Base-by-base conservation (phyloP, 2,113 vertebrate genomes). In the Nycticebus coucang region DNA sequence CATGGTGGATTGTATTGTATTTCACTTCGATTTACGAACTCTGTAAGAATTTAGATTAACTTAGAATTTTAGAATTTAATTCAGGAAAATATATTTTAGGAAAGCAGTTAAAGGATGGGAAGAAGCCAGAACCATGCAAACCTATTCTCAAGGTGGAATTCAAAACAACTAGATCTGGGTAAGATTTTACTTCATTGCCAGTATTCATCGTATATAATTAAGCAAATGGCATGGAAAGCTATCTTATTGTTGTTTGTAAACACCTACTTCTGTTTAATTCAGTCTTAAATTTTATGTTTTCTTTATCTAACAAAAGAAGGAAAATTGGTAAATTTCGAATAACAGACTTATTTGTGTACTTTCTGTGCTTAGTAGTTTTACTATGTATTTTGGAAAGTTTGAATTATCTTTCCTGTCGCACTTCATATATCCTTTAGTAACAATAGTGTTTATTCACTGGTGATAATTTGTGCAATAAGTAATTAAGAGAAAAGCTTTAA, bases 111-210 rank as follows among this genome's bases (percentile, higher is more conserved):
- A 99, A 99, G 98, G 99, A 99, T 98, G 99, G 99, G 97, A 99
- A 99, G 98, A 99, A 99, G 98, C 99, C 99, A 98, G 99, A 99
- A 97, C 99, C 99, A 53, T 99, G 99, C 98, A 99, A 99, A 98
- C 99, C 99, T 98, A 99, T 99, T 96, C 99, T 99, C 97, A 99
- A 99, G 98, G 99, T 99, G 98, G 99, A 99, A 97, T 99, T 99
- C 98, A 99, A 99, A 99, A 99, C 99, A 91, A 99, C 99, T 62
- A 99, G 99, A 99, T 98, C 98, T 97, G 99, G 99, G 99, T 99
- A 99, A 98, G 98, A 94, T 69, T 93, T 17, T 86, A n/a, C 55
- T 93, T 96, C 82, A 41, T 59, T 96, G 69, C 55, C 50, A 64
- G 11, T 82, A 21, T 69, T 95, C 62, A 30, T 57, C 82, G n/a